Percentiles rank a stretch among this genome's conserved stretches.
These are phyloP conservation scores for Drosophila gunungcola DNA, from an alignment of 1,140 invertebrate species.

Conservation along the genomic window DNA sequence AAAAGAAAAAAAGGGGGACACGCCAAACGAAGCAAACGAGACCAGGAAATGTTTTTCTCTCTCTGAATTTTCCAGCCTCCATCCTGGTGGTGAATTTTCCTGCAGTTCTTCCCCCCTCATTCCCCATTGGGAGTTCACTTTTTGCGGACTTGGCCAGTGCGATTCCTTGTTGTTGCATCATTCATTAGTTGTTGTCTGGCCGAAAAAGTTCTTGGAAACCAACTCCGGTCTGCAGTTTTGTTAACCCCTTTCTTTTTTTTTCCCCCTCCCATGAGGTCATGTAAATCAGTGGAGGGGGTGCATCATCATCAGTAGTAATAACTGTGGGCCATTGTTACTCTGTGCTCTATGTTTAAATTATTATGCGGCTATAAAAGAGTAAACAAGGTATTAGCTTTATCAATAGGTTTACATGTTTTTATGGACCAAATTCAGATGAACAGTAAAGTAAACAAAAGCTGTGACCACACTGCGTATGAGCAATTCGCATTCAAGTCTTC, in stretches of 20 bases:
- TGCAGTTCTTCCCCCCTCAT: neutral
- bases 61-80: constrained; percentile 1
- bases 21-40: constrained; percentile 12
- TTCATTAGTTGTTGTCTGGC: constrained; percentile 49
- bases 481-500: neutral
- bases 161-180: constrained; percentile 41
- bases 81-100: neutral
- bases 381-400: constrained; percentile 8
- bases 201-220: constrained; percentile 36
- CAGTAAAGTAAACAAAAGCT: neutral
- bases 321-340: constrained; percentile 12
- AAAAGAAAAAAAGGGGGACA: neutral
- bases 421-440: neutral
- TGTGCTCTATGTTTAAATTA: constrained; percentile 6
- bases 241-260: neutral
- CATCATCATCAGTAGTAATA: constrained; percentile 16
- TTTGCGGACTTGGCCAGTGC: constrained; percentile 16
- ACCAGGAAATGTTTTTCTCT: constrained; percentile 11
- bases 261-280: constrained; percentile 8
- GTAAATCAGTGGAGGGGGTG: constrained; percentile 11
- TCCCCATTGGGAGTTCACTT: constrained; percentile 6
- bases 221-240: constrained; percentile 17
- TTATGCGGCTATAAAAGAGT: constrained; percentile 3
- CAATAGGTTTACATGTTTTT: neutral
- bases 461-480: neutral